Evolutionary conservation across 1,140 invertebrate species (phyloP).

Genomic region (Drosophila lowei): DNA sequence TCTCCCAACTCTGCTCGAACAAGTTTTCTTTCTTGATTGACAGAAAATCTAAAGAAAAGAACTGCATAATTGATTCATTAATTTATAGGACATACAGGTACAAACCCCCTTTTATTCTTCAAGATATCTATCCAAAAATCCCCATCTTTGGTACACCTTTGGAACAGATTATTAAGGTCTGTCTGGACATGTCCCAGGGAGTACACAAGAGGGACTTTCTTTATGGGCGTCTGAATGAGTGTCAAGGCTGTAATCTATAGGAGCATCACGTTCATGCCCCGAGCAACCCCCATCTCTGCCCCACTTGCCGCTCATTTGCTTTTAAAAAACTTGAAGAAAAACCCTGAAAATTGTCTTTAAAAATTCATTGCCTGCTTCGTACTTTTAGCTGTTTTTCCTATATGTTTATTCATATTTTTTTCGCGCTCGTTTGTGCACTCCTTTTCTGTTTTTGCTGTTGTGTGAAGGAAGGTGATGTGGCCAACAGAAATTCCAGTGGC

Average conservation of each 20-base stretch:
- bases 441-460: conserved; percentile 35
- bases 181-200: background rate
- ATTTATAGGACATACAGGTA: too few relatives aligned
- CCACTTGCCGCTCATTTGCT: conserved; percentile 13
- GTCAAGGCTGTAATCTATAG: conserved; percentile 17
- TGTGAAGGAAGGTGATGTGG: background rate
- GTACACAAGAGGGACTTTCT: conserved; percentile 1
- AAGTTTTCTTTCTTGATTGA: too few relatives aligned
- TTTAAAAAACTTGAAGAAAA: conserved; percentile 60
- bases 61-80: too few relatives aligned
- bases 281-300: conserved; percentile 1
- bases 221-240: conserved; percentile 4
- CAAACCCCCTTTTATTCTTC: too few relatives aligned
- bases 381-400: background rate
- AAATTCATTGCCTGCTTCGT: conserved; percentile 65
- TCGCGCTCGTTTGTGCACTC: conserved; percentile 6
- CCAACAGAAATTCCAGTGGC: conserved; percentile 67
- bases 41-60: too few relatives aligned
- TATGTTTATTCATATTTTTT: conserved; percentile 22
- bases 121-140: too few relatives aligned
- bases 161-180: background rate
- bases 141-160: too few relatives aligned
- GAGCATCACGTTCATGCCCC: conserved; percentile 32
- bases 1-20: too few relatives aligned
- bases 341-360: conserved; percentile 55